These are phyloP conservation scores for Margarornis squamiger DNA, from an alignment of 2,797 vertebrate genomes.

Conservation along the genomic window DNA sequence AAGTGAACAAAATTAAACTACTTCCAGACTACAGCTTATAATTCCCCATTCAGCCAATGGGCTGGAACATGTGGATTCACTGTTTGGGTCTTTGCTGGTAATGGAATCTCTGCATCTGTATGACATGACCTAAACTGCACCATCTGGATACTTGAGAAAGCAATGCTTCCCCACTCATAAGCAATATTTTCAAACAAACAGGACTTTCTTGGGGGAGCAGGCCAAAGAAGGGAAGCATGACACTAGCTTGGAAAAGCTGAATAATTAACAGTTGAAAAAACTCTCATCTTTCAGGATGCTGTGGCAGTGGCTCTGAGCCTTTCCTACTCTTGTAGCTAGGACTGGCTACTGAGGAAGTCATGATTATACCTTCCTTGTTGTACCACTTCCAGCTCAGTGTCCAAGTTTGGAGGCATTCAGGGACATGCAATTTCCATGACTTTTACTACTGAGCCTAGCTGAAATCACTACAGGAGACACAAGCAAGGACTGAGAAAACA, in stretches of 20 bases:
- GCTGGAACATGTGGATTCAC: neutral
- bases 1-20: neutral
- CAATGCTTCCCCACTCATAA: neutral
- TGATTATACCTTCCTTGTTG: constrained; percentile 39
- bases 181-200: constrained; percentile 36
- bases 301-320: neutral
- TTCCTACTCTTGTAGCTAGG: neutral
- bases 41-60: neutral
- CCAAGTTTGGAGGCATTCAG: constrained; percentile 42
- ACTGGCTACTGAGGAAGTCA: constrained; percentile 27
- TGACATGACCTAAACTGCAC: constrained; percentile 27
- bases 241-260: constrained; percentile 18
- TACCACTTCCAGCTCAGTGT: constrained; percentile 19
- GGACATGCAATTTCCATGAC: constrained; percentile 29
- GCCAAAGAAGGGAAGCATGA: neutral
- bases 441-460: constrained; percentile 13
- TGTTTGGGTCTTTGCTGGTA: neutral
- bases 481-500: constrained; percentile 26
- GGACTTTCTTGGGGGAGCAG: neutral
- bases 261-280: constrained; percentile 40
- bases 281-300: neutral
- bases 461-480: constrained; percentile 11
- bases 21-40: neutral
- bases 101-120: constrained; percentile 26
- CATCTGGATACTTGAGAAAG: constrained; percentile 25